These are phyloP conservation scores for Coendou prehensilis DNA, from an alignment of 2,797 vertebrate species.

Conservation along the genomic window DNA sequence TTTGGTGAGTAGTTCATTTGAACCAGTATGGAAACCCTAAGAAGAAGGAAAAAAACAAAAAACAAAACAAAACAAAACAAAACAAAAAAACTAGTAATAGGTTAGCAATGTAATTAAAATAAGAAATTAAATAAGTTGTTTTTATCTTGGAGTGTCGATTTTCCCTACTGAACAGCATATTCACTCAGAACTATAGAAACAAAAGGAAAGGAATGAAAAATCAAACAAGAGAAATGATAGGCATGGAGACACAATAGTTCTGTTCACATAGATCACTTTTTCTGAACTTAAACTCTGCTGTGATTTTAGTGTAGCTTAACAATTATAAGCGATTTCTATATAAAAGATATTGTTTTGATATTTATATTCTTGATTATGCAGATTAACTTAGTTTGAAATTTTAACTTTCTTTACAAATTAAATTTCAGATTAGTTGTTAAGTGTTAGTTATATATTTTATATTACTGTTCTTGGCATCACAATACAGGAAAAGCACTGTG, in stretches of 20 bases:
- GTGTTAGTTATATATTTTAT: conserved; percentile 16
- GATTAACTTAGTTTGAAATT: conserved; percentile 42
- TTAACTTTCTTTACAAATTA: conserved; percentile 43
- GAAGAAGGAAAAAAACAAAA: conserved; percentile 34
- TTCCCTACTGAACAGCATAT: conserved; percentile 16
- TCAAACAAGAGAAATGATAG: not conserved
- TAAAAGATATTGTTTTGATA: conserved; percentile 19
- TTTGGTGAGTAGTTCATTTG: not conserved
- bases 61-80: no score
- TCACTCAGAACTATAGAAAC: not conserved
- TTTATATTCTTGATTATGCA: conserved; percentile 9
- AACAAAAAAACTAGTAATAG: not conserved
- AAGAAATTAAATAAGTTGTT: conserved; percentile 50
- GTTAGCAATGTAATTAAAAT: conserved; percentile 1
- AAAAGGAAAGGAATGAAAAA: conserved; percentile 24
- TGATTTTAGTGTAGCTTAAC: not conserved
- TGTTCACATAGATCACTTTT: conserved; percentile 34
- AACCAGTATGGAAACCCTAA: conserved; percentile 32
- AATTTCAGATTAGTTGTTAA: conserved; percentile 27
- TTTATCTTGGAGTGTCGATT: not conserved
- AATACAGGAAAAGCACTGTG: not conserved
- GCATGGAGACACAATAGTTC: not conserved
- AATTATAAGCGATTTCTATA: not conserved
- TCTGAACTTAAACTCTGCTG: not conserved
- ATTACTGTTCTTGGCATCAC: not conserved